Evolutionary conservation across 2,113 vertebrate genomes (phyloP).

Genomic region (Paracanthobrama guichenoti): DNA sequence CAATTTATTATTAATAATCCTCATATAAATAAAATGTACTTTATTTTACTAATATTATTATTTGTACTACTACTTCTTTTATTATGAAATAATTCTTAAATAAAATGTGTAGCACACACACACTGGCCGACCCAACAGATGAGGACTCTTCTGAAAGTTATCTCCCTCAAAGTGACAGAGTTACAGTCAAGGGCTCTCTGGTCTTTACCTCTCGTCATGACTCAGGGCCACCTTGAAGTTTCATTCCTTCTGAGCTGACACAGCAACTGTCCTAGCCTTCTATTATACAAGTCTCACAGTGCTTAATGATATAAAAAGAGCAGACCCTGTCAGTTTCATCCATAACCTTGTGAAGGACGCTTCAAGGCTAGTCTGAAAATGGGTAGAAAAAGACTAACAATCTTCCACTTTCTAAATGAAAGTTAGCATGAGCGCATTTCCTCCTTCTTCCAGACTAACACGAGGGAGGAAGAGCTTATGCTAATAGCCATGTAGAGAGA

Average conservation of each 20-base stretch:
- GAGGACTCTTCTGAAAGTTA: background rate
- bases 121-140: background rate
- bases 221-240: background rate
- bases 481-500: conserved; percentile 33
- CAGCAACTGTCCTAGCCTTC: background rate
- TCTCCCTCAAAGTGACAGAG: background rate
- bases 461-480: background rate
- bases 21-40: background rate
- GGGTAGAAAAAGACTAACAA: conserved; percentile 11
- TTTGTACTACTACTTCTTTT: background rate
- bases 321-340: background rate
- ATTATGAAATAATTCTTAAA: background rate
- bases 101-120: background rate
- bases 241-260: background rate
- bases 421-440: background rate
- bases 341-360: background rate
- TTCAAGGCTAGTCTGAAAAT: conserved; percentile 7
- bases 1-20: background rate
- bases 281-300: conserved; percentile 18
- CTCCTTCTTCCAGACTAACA: conserved; percentile 7
- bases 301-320: conserved; percentile 17
- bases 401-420: conserved; percentile 9
- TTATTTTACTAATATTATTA: background rate
- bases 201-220: background rate
- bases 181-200: background rate